A percentile compares a stretch with the other conserved stretches of the same genome.
These are phyloP conservation scores for Ophonus ardosiacus DNA, from an alignment of 2,888 invertebrate species.

Conservation along the genomic window DNA sequence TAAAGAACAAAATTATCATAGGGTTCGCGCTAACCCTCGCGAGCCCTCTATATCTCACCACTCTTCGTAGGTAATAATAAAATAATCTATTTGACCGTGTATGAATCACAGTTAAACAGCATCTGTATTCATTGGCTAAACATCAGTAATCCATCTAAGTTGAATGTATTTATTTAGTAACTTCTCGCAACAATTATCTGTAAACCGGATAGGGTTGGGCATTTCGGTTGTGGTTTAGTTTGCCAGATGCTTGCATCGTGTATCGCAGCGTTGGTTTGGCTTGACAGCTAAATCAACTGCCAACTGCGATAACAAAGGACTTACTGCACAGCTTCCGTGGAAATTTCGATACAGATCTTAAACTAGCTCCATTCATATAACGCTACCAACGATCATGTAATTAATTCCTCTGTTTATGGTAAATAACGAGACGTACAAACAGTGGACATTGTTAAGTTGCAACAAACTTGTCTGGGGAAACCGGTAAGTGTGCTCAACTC, in stretches of 20 bases:
- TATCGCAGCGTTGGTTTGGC: background rate
- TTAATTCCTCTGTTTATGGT: slow-evolving; percentile 48
- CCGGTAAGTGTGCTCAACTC: background rate
- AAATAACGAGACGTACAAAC: slow-evolving; percentile 26
- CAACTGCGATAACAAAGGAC: slow-evolving; percentile 47
- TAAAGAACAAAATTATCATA: no score
- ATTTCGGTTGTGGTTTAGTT: slow-evolving; percentile 7
- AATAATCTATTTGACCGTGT: background rate
- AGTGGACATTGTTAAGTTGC: slow-evolving; percentile 14
- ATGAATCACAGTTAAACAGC: slow-evolving; percentile 3
- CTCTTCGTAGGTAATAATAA: no score
- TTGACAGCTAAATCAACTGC: slow-evolving; percentile 47
- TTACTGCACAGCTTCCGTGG: slow-evolving; percentile 5
- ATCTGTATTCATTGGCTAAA: background rate
- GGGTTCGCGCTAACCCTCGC: no score
- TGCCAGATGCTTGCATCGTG: slow-evolving; percentile 25
- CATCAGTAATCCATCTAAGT: slow-evolving; percentile 32
- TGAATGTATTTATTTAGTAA: slow-evolving; percentile 8
- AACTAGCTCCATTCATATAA: slow-evolving; percentile 30
- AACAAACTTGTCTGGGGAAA: background rate
- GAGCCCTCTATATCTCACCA: no score
- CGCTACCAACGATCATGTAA: background rate
- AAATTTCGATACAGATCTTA: slow-evolving; percentile 49
- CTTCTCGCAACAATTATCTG: slow-evolving; percentile 6
- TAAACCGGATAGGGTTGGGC: slow-evolving; percentile 22